Percentiles rank a stretch among this genome's conserved stretches.
Evolutionary conservation across 2,888 invertebrate genomes (phyloP).

Genomic region (Drosophila hamatofila): DNA sequence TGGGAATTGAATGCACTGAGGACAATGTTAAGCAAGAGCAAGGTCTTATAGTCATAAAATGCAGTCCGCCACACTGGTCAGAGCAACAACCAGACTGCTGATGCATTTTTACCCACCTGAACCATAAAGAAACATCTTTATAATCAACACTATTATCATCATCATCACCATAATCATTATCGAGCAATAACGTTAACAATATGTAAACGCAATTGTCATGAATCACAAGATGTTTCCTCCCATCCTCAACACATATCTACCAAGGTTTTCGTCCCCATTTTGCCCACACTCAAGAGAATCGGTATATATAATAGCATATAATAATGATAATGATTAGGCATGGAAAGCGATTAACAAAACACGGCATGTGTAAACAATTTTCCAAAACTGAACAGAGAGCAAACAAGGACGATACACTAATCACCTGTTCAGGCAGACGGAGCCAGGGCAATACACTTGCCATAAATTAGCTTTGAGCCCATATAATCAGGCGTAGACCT

Average conservation of each 20-base stretch:
- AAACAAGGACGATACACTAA: conserved; percentile 49
- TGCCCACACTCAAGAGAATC: neutral
- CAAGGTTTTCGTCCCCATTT: neutral
- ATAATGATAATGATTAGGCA: conserved; percentile 37
- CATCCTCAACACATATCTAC: neutral
- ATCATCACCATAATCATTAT: neutral
- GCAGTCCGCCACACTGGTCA: no score
- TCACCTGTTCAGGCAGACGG: conserved; percentile 48
- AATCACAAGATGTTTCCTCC: neutral
- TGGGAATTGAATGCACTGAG: no score
- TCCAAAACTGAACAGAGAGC: conserved; percentile 44
- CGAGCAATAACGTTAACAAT: neutral
- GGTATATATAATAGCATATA: conserved; percentile 8
- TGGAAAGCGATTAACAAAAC: conserved; percentile 53
- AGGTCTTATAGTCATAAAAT: no score
- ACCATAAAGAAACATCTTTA: no score
- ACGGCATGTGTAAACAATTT: conserved; percentile 56
- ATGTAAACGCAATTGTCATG: neutral
- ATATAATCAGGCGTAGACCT: conserved; percentile 54
- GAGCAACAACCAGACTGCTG: no score
- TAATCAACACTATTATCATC: neutral
- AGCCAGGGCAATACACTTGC: conserved; percentile 21
- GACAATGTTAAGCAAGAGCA: no score
- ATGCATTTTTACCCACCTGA: no score
- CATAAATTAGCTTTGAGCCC: conserved; percentile 35